Evolutionary conservation across 2,888 invertebrate species (phyloP).

Genomic region (Ochropleura plecta): DNA sequence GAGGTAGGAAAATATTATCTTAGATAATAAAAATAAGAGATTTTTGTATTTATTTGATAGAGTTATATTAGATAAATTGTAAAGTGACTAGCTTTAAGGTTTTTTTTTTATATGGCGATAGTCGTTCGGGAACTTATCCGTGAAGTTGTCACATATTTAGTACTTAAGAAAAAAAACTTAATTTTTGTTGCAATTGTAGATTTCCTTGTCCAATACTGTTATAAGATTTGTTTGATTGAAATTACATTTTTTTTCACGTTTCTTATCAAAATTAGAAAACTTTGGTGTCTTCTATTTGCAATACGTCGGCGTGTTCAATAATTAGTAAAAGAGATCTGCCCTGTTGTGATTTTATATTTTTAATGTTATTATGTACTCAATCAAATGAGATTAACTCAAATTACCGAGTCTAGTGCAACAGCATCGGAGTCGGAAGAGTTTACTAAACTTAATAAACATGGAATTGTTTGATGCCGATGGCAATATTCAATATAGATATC

Average conservation of each 20-base stretch:
- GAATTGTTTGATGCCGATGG: constrained; percentile 76
- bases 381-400: constrained; percentile 85
- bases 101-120: constrained; percentile 88
- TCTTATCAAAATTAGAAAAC: constrained; percentile 41
- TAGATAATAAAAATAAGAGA: constrained; percentile 88
- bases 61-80: constrained; percentile 90
- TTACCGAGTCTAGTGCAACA: constrained; percentile 77
- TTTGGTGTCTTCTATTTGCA: constrained; percentile 55
- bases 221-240: constrained; percentile 57
- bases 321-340: constrained; percentile 85
- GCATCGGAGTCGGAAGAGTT: constrained; percentile 53
- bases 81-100: constrained; percentile 87
- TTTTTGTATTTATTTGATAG: constrained; percentile 91
- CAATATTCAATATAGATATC: constrained; percentile 76
- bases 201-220: constrained; percentile 66
- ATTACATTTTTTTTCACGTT: constrained; percentile 38
- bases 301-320: constrained; percentile 68
- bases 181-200: constrained; percentile 78
- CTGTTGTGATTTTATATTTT: constrained; percentile 85
- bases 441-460: constrained; percentile 72
- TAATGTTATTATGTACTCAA: constrained; percentile 85
- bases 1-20: constrained; percentile 89
- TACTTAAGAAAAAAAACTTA: constrained; percentile 87
- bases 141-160: constrained; percentile 82
- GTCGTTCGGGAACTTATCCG: constrained; percentile 83